Evolutionary conservation across 53 echinoderm and acorn worm genomes (phyloP).

Genomic region (Pentamera pediparva): DNA sequence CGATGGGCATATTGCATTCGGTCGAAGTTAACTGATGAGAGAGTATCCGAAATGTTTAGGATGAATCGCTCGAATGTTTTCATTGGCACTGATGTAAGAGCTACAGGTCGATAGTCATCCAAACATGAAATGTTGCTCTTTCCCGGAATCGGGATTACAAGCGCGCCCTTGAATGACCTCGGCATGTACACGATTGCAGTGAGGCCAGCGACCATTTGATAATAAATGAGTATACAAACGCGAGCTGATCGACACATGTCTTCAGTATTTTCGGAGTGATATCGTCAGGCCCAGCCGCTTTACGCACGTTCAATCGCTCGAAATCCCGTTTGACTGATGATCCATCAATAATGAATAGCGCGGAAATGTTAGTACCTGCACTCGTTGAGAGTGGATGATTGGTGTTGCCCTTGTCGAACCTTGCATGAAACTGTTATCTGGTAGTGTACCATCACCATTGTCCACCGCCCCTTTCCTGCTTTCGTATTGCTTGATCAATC

Average conservation of each 20-base stretch:
- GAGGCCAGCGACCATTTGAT: neutral
- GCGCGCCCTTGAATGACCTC: neutral
- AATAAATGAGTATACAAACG: neutral
- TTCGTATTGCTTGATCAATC: conserved; percentile 14
- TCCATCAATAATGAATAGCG: too few species aligned
- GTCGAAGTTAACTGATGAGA: neutral
- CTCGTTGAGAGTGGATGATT: neutral
- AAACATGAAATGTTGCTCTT: neutral
- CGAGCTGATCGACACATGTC: neutral
- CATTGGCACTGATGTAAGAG: neutral
- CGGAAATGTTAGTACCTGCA: too few species aligned
- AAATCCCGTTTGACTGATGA: too few species aligned
- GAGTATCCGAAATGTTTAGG: neutral
- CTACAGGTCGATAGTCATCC: neutral
- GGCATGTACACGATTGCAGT: neutral
- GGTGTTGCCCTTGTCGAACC: conserved; percentile 30
- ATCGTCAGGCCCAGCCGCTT: too few species aligned
- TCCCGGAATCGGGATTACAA: too few species aligned
- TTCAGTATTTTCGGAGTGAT: too few species aligned
- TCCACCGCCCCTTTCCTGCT: neutral
- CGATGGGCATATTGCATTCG: too few species aligned
- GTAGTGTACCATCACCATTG: neutral
- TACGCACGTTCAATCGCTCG: too few species aligned
- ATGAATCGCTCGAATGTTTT: neutral
- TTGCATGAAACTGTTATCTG: conserved; percentile 17